These are phyloP conservation scores for Andricus curvator DNA, from an alignment of 2,888 invertebrate genomes.

Conservation along the genomic window DNA sequence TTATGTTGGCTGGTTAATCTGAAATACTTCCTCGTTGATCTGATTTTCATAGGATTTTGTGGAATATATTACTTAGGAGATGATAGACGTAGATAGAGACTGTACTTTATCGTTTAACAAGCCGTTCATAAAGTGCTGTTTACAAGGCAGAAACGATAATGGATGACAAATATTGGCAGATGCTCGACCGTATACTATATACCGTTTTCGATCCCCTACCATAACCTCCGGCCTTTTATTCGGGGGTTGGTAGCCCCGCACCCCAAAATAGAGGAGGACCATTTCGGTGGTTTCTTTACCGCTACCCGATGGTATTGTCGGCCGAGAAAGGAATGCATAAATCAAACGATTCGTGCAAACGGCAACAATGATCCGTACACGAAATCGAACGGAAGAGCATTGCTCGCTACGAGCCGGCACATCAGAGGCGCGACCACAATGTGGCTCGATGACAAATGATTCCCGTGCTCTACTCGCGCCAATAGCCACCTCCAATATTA, in stretches of 20 bases:
- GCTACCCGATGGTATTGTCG: conserved; percentile 63
- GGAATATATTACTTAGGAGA: neutral
- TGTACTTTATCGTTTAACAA: conserved; percentile 59
- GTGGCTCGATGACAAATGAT: conserved; percentile 76
- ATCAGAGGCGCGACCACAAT: conserved; percentile 76
- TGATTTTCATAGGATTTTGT: neutral
- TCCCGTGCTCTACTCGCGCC: conserved; percentile 54
- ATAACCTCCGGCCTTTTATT: conserved; percentile 57
- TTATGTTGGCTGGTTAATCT: neutral
- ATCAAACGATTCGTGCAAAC: conserved; percentile 70
- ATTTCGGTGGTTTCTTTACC: conserved; percentile 61
- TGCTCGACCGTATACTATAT: conserved; percentile 65
- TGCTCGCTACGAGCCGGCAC: conserved; percentile 29
- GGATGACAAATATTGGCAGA: conserved; percentile 78
- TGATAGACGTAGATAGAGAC: neutral
- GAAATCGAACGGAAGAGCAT: conserved; percentile 39
- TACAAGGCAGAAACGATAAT: conserved; percentile 72
- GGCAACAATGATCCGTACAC: conserved; percentile 67
- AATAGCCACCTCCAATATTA: conserved; percentile 47
- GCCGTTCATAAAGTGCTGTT: conserved; percentile 71
- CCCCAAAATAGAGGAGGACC: conserved; percentile 65
- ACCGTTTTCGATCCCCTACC: conserved; percentile 48
- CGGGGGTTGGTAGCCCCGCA: conserved; percentile 50
- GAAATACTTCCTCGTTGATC: neutral
- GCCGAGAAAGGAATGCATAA: conserved; percentile 72